A percentile compares a stretch with the other conserved stretches of the same genome.
Evolutionary conservation across 2,888 invertebrate species (phyloP).

Genomic region (Panorpa germanica): DNA sequence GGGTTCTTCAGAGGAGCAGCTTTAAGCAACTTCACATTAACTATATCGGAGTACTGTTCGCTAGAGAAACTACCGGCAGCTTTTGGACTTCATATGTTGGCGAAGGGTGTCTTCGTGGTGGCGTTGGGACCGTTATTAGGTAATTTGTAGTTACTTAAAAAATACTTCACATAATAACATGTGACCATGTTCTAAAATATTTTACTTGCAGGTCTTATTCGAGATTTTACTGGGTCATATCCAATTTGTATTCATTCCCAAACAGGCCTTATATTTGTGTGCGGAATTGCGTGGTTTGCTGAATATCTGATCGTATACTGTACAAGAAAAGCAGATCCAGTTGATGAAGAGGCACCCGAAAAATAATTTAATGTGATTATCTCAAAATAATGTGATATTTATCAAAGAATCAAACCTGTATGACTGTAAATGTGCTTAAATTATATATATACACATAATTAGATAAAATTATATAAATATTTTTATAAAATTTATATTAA

Average conservation of each 20-base stretch:
- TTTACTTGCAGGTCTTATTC: slow-evolving; percentile 38
- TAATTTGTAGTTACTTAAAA: slow-evolving; percentile 17
- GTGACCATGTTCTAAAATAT: slow-evolving; percentile 4
- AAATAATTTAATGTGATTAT: too few species aligned
- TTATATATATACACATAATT: too few species aligned
- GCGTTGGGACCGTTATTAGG: slow-evolving; percentile 50
- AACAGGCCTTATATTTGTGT: slow-evolving; percentile 45
- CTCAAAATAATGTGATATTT: too few species aligned
- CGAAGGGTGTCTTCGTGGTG: slow-evolving; percentile 52
- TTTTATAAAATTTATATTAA: too few species aligned
- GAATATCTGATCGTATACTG: slow-evolving; percentile 25
- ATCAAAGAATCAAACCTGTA: too few species aligned
- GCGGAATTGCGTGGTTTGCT: slow-evolving; percentile 46
- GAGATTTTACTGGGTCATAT: slow-evolving; percentile 48
- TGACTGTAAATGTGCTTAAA: too few species aligned
- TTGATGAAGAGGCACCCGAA: too few species aligned
- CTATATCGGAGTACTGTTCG: slow-evolving; percentile 59
- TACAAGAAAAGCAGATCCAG: too few species aligned
- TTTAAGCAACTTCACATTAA: slow-evolving; percentile 56
- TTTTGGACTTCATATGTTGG: slow-evolving; percentile 59
- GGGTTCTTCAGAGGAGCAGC: slow-evolving; percentile 66
- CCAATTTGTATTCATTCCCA: slow-evolving; percentile 52
- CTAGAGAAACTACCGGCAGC: slow-evolving; percentile 56
- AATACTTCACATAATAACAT: slow-evolving; percentile 1
- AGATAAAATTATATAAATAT: too few species aligned